Evolutionary conservation across 1,140 invertebrate genomes (phyloP), one percentile per base, ranked within the genome.

Genomic region (Drosophila ironensis): DNA sequence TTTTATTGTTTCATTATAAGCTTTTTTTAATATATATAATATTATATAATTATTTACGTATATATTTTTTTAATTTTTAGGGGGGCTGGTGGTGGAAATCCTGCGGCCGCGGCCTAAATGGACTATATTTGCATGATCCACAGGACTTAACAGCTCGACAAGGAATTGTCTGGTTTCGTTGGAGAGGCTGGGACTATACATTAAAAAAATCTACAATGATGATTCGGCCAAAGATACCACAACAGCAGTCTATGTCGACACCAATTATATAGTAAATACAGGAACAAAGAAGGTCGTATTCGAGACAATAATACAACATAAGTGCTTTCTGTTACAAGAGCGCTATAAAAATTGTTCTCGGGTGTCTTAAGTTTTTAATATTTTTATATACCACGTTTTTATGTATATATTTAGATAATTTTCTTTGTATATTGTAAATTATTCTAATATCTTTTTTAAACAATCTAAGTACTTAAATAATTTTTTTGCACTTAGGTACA

Each of bases 31-130:
- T 14, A 2, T 22, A 5, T 22, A 5, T 22, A 3, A 17, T 7
- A 37, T 1, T 17, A 3, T 30, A 2, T 2, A n/a, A 76, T 46
- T 37, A 63, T 64, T 9, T 64, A 51, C 46, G 61, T 72, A 14
- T 37, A 38, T 30, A 35, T 28, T 37, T 17, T 25, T 38, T 9
- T 28, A 9, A 24, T 42, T 60, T 57, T 12, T 22, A 90, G 89
- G 96, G 96, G 37, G 96, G 96, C 3, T 97, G 96, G 96, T 97
- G 96, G 96, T 97, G 96, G 96, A 96, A 97, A 82, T 96, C 95
- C 0, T 97, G 96, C 82, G 96, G 96, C 17, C 91, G 96, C 81
- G 96, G 96, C 12, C 92, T 97, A 11, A 97, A 97, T 87, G 96
- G 96, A 11, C 92, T 97, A 22, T 97, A 97, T 86, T 91, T 97